phyloP scores from a whole-genome alignment of 2,888 invertebrate genomes.

The Aethes cnicana region DNA sequence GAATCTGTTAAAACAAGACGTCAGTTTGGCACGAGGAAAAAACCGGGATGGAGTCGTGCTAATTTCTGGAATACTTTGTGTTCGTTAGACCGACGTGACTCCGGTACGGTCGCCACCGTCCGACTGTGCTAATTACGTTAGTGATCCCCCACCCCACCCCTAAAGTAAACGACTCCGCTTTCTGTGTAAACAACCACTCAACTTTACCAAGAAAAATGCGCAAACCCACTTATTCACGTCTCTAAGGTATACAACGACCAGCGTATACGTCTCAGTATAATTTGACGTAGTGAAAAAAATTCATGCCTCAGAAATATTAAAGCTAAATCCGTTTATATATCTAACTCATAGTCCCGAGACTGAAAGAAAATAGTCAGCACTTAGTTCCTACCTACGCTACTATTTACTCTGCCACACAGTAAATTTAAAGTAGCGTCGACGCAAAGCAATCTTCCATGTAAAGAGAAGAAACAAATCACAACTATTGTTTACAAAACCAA shows the following conservation, averaged over 20 bases:
- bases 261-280: slow-evolving; percentile 34
- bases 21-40: slow-evolving; percentile 17
- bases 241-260: slow-evolving; percentile 64
- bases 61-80: slow-evolving; percentile 32
- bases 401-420: neutral
- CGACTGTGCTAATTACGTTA: slow-evolving; percentile 74
- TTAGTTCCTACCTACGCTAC: too few species aligned
- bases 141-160: slow-evolving; percentile 55
- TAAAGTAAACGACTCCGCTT: slow-evolving; percentile 76
- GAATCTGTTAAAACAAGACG: slow-evolving; percentile 23
- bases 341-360: too few species aligned
- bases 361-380: too few species aligned
- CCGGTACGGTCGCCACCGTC: slow-evolving; percentile 52
- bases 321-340: too few species aligned
- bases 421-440: neutral
- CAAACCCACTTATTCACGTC: slow-evolving; percentile 74
- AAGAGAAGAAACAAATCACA: neutral
- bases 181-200: slow-evolving; percentile 75
- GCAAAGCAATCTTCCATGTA: neutral
- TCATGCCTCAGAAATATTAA: slow-evolving; percentile 3
- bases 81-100: slow-evolving; percentile 42
- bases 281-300: slow-evolving; percentile 21
- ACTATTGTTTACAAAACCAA: slow-evolving; percentile 22
- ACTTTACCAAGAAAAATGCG: slow-evolving; percentile 75
- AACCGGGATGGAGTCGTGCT: slow-evolving; percentile 19